These are phyloP conservation scores for Tylochromis polylepis DNA, from an alignment of 2,113 vertebrate genomes.

Conservation along the genomic window DNA sequence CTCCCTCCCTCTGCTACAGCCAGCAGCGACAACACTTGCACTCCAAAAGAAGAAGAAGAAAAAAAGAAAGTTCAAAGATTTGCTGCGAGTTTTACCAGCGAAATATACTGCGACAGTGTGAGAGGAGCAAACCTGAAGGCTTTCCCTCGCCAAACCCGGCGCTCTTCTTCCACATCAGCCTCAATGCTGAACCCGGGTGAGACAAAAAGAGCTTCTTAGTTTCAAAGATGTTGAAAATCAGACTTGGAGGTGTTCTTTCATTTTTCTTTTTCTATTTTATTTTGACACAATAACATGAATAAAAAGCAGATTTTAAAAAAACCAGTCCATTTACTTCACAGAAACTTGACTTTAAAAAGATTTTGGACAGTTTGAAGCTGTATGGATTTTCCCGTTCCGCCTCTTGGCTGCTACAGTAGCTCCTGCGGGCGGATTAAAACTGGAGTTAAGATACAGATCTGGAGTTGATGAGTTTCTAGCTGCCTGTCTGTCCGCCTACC, in stretches of 20 bases:
- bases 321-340: background rate
- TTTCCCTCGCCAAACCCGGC: background rate
- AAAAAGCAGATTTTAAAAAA: background rate
- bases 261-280: background rate
- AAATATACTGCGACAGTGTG: background rate
- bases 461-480: slow-evolving; percentile 11
- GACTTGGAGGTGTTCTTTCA: background rate
- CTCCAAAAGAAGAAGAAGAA: background rate
- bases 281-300: background rate
- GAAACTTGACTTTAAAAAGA: slow-evolving; percentile 5
- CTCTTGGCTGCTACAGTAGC: slow-evolving; percentile 36
- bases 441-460: slow-evolving; percentile 44
- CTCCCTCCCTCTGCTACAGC: background rate
- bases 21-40: slow-evolving; percentile 29
- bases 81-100: background rate
- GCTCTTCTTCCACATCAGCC: background rate
- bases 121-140: background rate
- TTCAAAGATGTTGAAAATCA: background rate
- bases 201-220: background rate
- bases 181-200: background rate
- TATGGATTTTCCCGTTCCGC: slow-evolving; percentile 27
- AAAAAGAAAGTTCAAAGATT: slow-evolving; percentile 32
- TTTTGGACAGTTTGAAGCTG: slow-evolving; percentile 8
- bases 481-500: background rate
- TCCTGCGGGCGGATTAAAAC: slow-evolving; percentile 33